These are phyloP conservation scores for Mayetiola destructor DNA, from an alignment of 2,888 invertebrate species.

Conservation along the genomic window DNA sequence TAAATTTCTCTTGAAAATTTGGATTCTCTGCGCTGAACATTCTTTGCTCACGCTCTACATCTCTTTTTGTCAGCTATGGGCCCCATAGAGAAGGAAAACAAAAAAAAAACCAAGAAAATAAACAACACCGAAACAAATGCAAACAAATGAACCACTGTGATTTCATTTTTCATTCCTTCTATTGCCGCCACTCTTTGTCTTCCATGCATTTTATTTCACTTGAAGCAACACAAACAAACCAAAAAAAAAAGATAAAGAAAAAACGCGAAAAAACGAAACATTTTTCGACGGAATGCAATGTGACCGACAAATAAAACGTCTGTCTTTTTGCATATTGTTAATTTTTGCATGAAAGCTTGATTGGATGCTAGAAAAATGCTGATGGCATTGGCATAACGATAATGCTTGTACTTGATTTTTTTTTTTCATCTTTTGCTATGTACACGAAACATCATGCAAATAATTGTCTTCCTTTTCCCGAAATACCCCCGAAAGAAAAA, in stretches of 20 bases:
- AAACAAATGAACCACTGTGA: conserved; percentile 8
- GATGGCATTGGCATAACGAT: conserved; percentile 12
- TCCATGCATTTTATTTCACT: too few relatives aligned
- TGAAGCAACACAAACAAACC: too few relatives aligned
- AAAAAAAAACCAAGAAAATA: too few relatives aligned
- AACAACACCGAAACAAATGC: too few relatives aligned
- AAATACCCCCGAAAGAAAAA: background rate
- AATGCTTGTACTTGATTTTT: background rate
- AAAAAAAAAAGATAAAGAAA: too few relatives aligned
- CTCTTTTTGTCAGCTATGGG: too few relatives aligned
- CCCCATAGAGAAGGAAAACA: too few relatives aligned
- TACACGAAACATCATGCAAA: background rate
- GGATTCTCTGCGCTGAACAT: too few relatives aligned
- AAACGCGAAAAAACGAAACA: conserved; percentile 10
- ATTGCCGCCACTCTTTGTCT: too few relatives aligned
- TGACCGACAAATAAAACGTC: conserved; percentile 10
- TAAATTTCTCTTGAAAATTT: too few relatives aligned
- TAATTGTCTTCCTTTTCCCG: background rate
- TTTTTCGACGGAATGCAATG: background rate
- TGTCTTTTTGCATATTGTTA: conserved; percentile 4
- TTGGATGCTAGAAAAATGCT: conserved; percentile 13
- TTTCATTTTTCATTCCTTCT: conserved; percentile 5
- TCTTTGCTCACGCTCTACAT: too few relatives aligned
- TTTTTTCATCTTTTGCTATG: conserved; percentile 6
- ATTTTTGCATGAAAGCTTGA: conserved; percentile 8